These are phyloP conservation scores for Cantharis flavilabris DNA, from an alignment of 2,888 invertebrate genomes.

Conservation along the genomic window DNA sequence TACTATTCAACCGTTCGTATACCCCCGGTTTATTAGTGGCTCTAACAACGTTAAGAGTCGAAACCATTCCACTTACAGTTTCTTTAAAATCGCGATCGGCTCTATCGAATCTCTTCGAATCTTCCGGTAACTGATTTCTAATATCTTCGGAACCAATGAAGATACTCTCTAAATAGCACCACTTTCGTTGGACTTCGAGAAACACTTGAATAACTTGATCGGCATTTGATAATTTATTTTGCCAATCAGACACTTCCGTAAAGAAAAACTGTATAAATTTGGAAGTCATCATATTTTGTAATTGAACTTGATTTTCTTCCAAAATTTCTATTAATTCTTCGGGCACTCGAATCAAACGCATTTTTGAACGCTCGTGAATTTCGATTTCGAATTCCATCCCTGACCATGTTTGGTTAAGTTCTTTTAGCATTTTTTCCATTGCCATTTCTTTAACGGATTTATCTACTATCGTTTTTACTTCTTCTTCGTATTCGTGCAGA, in stretches of 20 bases:
- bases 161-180: conserved; percentile 94
- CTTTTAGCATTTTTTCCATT: conserved; percentile 93
- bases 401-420: conserved; percentile 82
- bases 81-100: conserved; percentile 88
- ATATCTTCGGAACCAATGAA: conserved; percentile 97
- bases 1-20: conserved; percentile 73
- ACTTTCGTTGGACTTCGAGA: conserved; percentile 86
- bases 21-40: conserved; percentile 81
- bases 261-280: conserved; percentile 89
- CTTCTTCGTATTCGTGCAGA: conserved; percentile 92
- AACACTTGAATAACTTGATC: conserved; percentile 82
- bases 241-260: conserved; percentile 85
- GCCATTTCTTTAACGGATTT: conserved; percentile 94
- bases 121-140: conserved; percentile 85
- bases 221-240: conserved; percentile 83
- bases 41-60: conserved; percentile 81
- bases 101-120: conserved; percentile 84
- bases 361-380: conserved; percentile 79
- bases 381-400: conserved; percentile 81
- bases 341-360: conserved; percentile 75
- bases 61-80: conserved; percentile 70
- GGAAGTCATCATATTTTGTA: conserved; percentile 94
- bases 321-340: conserved; percentile 89
- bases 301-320: conserved; percentile 93
- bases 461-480: conserved; percentile 93